Conservation (phyloP, 2,113 vertebrate genomes). For the Theristicus caerulescens region DNA sequence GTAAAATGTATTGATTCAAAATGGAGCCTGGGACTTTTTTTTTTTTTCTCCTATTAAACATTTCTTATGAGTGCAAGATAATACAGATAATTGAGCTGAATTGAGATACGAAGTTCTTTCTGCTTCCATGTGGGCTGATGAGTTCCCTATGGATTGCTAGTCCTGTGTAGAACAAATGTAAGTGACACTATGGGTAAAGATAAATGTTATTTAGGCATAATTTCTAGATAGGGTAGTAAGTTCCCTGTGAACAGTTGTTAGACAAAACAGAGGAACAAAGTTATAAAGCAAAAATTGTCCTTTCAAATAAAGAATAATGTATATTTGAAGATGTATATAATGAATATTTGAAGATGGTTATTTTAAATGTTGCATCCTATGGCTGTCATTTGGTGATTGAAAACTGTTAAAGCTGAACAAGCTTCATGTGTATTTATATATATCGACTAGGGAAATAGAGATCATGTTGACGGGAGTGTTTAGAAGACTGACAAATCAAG, state of each 20-base stretch:
- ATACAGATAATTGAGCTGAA: neutral
- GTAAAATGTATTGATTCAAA: neutral
- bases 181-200: neutral
- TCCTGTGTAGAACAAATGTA: neutral
- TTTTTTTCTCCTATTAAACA: neutral
- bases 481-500: neutral
- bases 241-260: neutral
- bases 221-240: neutral
- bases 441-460: neutral
- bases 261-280: neutral
- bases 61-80: neutral
- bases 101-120: neutral
- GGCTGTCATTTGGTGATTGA: neutral
- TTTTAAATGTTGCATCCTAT: neutral
- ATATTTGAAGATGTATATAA: neutral
- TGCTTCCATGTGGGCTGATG: neutral
- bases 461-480: accelerated
- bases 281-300: neutral
- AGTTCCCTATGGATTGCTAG: neutral
- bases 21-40: neutral
- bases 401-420: neutral
- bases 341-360: neutral
- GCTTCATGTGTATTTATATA: neutral
- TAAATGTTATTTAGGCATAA: neutral
- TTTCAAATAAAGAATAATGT: neutral